Conservation (phyloP, 2,797 vertebrate species). For the Rhinella marina region DNA sequence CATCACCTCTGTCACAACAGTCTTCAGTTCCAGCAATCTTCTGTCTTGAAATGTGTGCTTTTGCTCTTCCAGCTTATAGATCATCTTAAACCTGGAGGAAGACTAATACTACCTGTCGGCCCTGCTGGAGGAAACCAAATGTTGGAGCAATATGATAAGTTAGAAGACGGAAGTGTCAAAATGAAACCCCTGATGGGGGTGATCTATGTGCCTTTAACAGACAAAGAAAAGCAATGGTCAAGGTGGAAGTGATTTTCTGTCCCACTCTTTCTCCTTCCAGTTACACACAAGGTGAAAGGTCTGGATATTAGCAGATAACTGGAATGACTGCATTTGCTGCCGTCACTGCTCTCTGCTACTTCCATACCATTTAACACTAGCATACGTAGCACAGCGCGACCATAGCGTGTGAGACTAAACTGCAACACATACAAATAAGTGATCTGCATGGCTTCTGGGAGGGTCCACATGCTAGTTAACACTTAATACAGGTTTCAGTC, state of each 20-base stretch:
- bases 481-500: not conserved
- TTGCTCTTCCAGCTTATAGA: conserved; percentile 88
- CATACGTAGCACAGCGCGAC: conserved; percentile 69
- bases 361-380: conserved; percentile 79
- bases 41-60: conserved; percentile 1
- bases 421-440: not conserved
- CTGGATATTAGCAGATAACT: conserved; percentile 87
- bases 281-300: conserved; percentile 94
- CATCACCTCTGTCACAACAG: not conserved
- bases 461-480: not conserved
- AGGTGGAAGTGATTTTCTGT: conserved; percentile 99
- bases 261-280: conserved; percentile 85
- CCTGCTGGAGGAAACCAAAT: conserved; percentile 98
- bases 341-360: conserved; percentile 82
- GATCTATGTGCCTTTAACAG: conserved; percentile 99
- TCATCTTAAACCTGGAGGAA: conserved; percentile 96
- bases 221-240: conserved; percentile 99
- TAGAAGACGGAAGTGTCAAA: conserved; percentile 97
- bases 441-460: conserved; percentile 20
- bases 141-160: conserved; percentile 98
- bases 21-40: not conserved
- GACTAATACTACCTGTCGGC: conserved; percentile 95
- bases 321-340: conserved; percentile 82
- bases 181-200: conserved; percentile 99
- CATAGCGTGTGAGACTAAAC: conserved; percentile 12